Base-by-base conservation (phyloP, 2,888 invertebrate genomes). In the Platycnemis pennipes region DNA sequence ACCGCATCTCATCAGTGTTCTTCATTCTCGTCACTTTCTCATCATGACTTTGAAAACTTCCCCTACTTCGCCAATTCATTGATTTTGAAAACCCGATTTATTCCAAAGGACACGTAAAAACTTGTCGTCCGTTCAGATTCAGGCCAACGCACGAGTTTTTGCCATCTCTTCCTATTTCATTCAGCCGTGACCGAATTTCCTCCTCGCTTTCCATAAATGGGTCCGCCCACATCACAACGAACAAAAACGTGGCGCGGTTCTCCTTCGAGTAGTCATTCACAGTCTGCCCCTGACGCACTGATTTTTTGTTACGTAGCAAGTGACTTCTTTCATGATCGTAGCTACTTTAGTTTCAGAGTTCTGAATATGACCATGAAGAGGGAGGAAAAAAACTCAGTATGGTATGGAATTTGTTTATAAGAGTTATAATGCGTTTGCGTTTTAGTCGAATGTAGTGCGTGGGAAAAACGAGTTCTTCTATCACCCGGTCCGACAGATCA, bases 101-200 rank as follows among this genome's bases (percentile, higher is more conserved):
- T 77, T 37, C 37, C 31, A 11, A 1, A 37, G n/a, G 16, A 7
- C 13, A 8, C 8, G 37, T 77, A 37, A 77, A 77, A 77, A 77
- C 3, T 13, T 77, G 13, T 37, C 37, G 2, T 11, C 37, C 31
- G 37, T 26, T 37, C 37, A 1, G 37, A 77, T 77, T 77, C 77
- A 77, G 37, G 77, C 37, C 77, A 37, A 31, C 31, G 37, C 1
- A 0, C 2, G 77, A 77, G 31, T 77, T 77, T 77, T 77, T 63
- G 26, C 11, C n/a, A n/a, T 13, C 31, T 8, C 3, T 77, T 77
- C 77, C 77, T 77, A 77, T 77, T 31, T 77, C 37, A 77, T 31
- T 77, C 77, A 77, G 16, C 77, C 31, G 37, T 77, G 77, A 77
- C 77, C 77, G 77, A 77, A 77, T 77, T 77, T 37, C 31, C 37